Evolutionary conservation across 2,113 vertebrate genomes (phyloP), one percentile per base, ranked within the genome.

Genomic region (Jacana jacana): DNA sequence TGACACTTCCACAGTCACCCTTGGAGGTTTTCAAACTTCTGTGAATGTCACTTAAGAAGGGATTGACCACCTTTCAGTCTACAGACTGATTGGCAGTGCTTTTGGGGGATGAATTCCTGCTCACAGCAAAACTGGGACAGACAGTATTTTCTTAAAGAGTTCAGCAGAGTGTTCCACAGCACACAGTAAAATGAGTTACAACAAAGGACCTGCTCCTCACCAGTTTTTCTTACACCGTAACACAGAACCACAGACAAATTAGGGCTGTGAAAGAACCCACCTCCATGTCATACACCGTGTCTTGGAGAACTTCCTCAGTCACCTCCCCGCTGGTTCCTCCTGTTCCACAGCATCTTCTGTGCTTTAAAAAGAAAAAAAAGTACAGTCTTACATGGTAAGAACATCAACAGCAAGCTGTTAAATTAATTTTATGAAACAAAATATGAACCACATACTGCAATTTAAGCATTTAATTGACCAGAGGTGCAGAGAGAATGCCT

Each of bases 251-350:
- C 2, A 15, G 5, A 11, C 22, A 61, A 51, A 68, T 25, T 0
- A 25, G 20, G 44, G 39, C 61, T 54, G 30, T 5, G 13, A 44
- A 65, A 75, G 37, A 81, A 71, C 24, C 16, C 28, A 27, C 37
- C 33, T 82, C 64, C 3, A 0, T 1, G 2, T 31, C 9, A 44
- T 28, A n/a, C 19, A 12, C 13, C 31, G 9, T 6, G n/a, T 28
- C 54, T 24, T 12, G 3, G 13, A 82, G 77, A 85, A 49, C 20
- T 28, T 72, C 57, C 49, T 37, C 66, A 17, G 33, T 37, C 70
- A 60, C 31, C 25, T 78, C 28, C 16, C 35, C 66, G 18, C 55
- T 44, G 54, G 4, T 5, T 66, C 40, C 35, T 77, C 24, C n/a
- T 28, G 31, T 39, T 35, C 48, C 22, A 57, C 8, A 64, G 71